Conservation (phyloP, 2,113 vertebrate species). For the Cyanoderma ruficeps region DNA sequence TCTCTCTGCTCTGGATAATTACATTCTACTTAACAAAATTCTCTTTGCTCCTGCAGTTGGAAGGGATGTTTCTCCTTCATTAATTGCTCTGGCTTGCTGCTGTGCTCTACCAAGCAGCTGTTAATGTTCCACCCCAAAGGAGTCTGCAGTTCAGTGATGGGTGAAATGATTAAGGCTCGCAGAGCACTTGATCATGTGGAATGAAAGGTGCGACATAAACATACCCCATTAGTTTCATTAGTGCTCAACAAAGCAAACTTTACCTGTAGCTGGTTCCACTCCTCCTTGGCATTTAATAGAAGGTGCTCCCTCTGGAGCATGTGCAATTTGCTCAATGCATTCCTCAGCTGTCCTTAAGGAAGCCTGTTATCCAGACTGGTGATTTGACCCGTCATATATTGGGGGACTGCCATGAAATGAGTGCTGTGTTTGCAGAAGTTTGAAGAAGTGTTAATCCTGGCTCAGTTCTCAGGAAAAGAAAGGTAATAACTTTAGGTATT, state of each 20-base stretch:
- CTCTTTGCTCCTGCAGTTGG: slow-evolving; percentile 24
- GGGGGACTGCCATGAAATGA: neutral
- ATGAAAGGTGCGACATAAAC: slow-evolving; percentile 54
- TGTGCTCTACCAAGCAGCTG: slow-evolving; percentile 43
- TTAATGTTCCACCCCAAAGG: slow-evolving; percentile 62
- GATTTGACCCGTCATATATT: neutral
- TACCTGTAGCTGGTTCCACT: neutral
- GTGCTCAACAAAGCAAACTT: slow-evolving; percentile 53
- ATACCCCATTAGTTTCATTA: slow-evolving; percentile 51
- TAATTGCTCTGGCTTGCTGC: slow-evolving; percentile 45
- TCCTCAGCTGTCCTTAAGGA: neutral
- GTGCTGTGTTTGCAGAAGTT: neutral
- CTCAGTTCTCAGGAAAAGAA: neutral
- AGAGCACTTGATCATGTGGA: slow-evolving; percentile 42
- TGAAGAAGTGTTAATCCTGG: neutral
- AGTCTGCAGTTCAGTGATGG: slow-evolving; percentile 52
- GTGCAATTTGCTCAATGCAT: neutral
- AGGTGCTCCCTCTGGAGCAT: neutral
- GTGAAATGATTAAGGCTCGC: slow-evolving; percentile 48
- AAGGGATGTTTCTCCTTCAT: slow-evolving; percentile 26
- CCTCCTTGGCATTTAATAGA: neutral
- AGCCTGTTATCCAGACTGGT: neutral
- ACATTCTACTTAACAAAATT: slow-evolving; percentile 40
- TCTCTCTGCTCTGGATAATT: slow-evolving; percentile 32
- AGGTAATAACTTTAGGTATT: neutral